A percentile compares a stretch with the other conserved stretches of the same genome.
Evolutionary conservation across 2,888 invertebrate species (phyloP).

Genomic region (Tupiocoris notatus): DNA sequence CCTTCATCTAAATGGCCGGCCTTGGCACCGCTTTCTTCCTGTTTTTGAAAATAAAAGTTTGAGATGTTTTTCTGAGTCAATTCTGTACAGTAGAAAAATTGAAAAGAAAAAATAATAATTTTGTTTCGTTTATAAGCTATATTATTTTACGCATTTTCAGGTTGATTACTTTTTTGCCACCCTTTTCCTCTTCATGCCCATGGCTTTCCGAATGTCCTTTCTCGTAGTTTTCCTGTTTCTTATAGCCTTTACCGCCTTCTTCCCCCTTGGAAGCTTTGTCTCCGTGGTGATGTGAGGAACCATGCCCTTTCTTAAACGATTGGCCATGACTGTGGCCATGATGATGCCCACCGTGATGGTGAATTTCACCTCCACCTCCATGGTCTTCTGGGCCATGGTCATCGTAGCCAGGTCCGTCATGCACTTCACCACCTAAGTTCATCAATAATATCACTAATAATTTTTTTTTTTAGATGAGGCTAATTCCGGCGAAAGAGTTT

Average conservation of each 20-base stretch:
- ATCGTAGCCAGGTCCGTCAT: neutral
- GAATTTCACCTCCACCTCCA: neutral
- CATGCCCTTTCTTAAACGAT: constrained; percentile 48
- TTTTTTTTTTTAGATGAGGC: too few relatives aligned
- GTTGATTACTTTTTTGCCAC: constrained; percentile 56
- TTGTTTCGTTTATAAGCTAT: too few relatives aligned
- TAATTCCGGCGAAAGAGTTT: too few relatives aligned
- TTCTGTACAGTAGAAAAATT: constrained; percentile 61
- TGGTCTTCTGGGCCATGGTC: neutral
- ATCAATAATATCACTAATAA: too few relatives aligned
- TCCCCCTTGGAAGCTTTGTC: constrained; percentile 59
- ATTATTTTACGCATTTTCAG: too few relatives aligned
- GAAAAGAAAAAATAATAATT: too few relatives aligned
- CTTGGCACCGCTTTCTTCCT: constrained; percentile 60
- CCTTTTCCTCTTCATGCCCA: constrained; percentile 61
- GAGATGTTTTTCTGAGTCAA: constrained; percentile 59
- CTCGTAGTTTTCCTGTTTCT: constrained; percentile 58
- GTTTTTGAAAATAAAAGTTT: constrained; percentile 52
- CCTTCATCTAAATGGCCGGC: constrained; percentile 60
- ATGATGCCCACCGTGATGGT: constrained; percentile 15
- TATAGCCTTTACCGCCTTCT: constrained; percentile 57
- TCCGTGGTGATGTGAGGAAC: constrained; percentile 55
- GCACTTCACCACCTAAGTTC: neutral
- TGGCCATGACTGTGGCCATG: constrained; percentile 35
- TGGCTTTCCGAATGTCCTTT: constrained; percentile 60